A percentile compares a stretch with the other conserved stretches of the same genome.
These are phyloP conservation scores for Heliconius eleuchia DNA, from an alignment of 1,140 invertebrate genomes.

Conservation along the genomic window DNA sequence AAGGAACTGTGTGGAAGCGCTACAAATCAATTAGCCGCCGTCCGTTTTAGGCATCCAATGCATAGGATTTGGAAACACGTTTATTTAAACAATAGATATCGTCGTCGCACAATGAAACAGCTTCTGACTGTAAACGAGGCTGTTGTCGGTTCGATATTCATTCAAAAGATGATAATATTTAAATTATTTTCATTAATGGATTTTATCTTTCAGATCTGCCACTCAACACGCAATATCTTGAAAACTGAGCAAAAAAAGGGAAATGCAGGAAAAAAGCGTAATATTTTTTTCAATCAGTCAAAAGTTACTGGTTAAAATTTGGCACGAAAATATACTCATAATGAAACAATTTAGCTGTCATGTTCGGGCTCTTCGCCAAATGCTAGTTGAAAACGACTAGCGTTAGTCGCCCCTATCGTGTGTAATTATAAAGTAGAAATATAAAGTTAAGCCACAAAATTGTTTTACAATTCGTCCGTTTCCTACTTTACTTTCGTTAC, in stretches of 20 bases:
- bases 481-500: too few relatives aligned
- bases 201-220: too few relatives aligned
- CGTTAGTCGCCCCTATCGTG: neutral
- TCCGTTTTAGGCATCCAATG: neutral
- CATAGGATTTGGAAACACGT: neutral
- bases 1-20: neutral
- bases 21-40: neutral
- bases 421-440: neutral
- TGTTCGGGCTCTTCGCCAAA: slow-evolving; percentile 1
- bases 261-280: too few relatives aligned
- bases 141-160: too few relatives aligned
- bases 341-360: neutral
- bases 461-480: neutral
- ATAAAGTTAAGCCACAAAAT: neutral
- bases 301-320: neutral
- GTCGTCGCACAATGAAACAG: neutral
- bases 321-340: neutral
- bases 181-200: too few relatives aligned
- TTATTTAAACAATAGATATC: neutral
- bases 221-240: too few relatives aligned
- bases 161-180: too few relatives aligned
- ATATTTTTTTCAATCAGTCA: neutral
- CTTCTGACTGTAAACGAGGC: neutral
- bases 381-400: neutral
- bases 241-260: too few relatives aligned